Conservation (phyloP, 2,797 vertebrate genomes). For the Protosalanx chinensis region DNA sequence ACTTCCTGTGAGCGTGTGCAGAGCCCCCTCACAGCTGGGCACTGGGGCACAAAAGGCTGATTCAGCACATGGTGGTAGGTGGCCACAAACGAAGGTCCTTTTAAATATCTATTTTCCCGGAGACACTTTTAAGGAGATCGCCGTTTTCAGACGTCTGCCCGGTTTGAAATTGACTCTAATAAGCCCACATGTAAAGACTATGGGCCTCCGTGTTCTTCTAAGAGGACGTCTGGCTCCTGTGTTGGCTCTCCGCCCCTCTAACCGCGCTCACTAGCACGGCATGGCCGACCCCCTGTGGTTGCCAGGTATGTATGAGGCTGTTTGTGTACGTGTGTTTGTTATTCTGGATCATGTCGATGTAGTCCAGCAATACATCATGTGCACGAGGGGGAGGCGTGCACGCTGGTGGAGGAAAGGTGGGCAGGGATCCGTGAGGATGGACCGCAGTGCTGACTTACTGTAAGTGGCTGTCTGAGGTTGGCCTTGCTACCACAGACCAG, state of each 20-base stretch:
- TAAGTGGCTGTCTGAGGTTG: slow-evolving; percentile 35
- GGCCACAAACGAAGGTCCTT: slow-evolving; percentile 12
- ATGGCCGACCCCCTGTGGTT: slow-evolving; percentile 24
- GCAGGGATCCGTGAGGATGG: slow-evolving; percentile 49
- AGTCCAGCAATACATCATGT: slow-evolving; percentile 55
- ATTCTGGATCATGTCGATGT: slow-evolving; percentile 53
- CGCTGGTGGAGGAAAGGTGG: slow-evolving; percentile 36
- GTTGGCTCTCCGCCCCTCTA: slow-evolving; percentile 27
- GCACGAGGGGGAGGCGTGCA: slow-evolving; percentile 47
- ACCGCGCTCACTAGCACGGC: slow-evolving; percentile 50
- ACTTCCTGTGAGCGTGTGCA: slow-evolving; percentile 1
- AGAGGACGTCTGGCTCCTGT: neutral
- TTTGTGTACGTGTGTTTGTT: slow-evolving; percentile 54
- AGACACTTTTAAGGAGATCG: slow-evolving; percentile 7
- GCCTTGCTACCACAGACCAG: slow-evolving; percentile 22
- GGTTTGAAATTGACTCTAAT: slow-evolving; percentile 26
- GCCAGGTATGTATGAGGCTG: slow-evolving; percentile 35
- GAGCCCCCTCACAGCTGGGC: slow-evolving; percentile 12
- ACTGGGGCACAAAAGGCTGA: slow-evolving; percentile 5
- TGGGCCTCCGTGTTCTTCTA: slow-evolving; percentile 19
- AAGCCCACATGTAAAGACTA: slow-evolving; percentile 38
- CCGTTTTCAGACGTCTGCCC: slow-evolving; percentile 29
- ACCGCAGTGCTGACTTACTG: slow-evolving; percentile 33
- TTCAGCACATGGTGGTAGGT: slow-evolving; percentile 15
- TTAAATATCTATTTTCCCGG: slow-evolving; percentile 16